Evolutionary conservation across 2,797 vertebrate species (phyloP).

Genomic region (Falco berigora): DNA sequence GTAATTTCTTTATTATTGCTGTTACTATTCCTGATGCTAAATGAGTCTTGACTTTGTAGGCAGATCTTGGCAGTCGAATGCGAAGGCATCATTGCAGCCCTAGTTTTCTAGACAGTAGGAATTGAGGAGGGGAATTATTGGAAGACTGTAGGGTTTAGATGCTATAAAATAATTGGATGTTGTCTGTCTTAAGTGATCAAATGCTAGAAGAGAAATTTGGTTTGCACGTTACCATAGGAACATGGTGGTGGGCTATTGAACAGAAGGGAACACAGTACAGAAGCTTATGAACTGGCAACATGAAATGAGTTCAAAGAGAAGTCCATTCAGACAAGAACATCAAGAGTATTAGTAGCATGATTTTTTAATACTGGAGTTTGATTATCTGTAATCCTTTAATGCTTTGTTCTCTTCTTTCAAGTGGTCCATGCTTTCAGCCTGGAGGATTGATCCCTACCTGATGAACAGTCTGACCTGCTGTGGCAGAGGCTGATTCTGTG

Average conservation of each 20-base stretch:
- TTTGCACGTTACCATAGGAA: neutral
- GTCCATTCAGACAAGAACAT: neutral
- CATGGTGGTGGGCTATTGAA: neutral
- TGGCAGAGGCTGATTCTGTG: neutral
- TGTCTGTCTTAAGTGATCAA: neutral
- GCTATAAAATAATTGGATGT: neutral
- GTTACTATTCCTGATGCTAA: neutral
- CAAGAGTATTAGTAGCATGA: neutral
- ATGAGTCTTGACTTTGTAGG: neutral
- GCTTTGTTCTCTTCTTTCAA: neutral
- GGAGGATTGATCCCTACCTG: neutral
- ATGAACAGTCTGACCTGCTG: neutral
- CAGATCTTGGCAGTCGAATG: neutral
- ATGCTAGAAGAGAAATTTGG: neutral
- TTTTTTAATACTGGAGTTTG: neutral
- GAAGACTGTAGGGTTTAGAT: neutral
- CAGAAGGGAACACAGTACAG: neutral
- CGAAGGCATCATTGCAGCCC: neutral
- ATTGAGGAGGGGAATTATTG: neutral
- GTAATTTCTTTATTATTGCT: neutral
- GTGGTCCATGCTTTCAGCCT: neutral
- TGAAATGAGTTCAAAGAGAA: constrained; percentile 25
- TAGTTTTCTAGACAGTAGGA: neutral
- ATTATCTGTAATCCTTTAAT: neutral
- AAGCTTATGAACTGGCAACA: neutral